Conservation (phyloP, 1,140 invertebrate genomes). For the Bombus cullumanus region DNA sequence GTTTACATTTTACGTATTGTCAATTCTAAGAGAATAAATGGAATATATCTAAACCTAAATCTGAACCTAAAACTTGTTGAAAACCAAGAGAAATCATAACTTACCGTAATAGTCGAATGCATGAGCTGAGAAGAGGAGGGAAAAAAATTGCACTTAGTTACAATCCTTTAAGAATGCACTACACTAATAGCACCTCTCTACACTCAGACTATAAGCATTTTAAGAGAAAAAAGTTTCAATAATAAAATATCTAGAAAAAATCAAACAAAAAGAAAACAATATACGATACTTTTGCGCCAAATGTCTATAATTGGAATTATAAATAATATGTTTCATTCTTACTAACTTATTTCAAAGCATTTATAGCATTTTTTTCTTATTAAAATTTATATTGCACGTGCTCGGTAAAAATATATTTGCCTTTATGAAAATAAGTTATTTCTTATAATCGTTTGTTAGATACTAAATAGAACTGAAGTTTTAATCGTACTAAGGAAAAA, state of each 20-base stretch:
- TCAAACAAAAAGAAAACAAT: background rate
- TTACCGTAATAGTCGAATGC: constrained; percentile 99
- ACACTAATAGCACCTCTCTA: constrained; percentile 75
- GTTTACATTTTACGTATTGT: constrained; percentile 23
- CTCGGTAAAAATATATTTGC: background rate
- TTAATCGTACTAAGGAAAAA: constrained; percentile 11
- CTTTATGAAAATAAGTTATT: constrained; percentile 8
- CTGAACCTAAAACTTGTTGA: constrained; percentile 71
- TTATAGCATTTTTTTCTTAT: background rate
- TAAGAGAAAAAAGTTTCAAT: constrained; percentile 16
- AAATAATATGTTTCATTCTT: background rate
- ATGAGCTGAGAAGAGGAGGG: constrained; percentile 92
- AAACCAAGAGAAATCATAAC: constrained; percentile 90
- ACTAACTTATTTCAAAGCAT: constrained; percentile 12
- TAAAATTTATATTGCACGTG: background rate
- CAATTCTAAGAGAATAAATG: constrained; percentile 41
- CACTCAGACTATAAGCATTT: constrained; percentile 72
- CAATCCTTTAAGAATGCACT: constrained; percentile 76
- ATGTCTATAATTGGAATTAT: background rate
- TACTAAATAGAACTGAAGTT: background rate
- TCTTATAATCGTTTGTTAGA: background rate
- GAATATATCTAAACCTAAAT: constrained; percentile 64
- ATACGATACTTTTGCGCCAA: constrained; percentile 4
- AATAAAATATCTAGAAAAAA: constrained; percentile 20
- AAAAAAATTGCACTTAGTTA: constrained; percentile 85